Base-by-base conservation (phyloP, 1,140 invertebrate genomes). In the Antheraea pernyi region DNA sequence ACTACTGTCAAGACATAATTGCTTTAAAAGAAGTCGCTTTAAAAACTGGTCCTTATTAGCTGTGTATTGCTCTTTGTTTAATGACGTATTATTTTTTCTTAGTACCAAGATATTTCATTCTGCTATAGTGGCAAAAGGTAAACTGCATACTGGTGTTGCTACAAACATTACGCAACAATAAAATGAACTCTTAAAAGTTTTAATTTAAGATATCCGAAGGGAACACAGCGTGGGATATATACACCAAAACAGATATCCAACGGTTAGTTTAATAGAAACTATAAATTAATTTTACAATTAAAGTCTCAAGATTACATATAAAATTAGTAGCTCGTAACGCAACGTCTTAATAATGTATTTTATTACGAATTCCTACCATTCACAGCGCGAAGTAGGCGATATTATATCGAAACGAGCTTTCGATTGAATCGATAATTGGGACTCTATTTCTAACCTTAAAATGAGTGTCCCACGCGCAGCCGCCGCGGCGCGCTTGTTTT, bases 361-460 rank as follows among this genome's bases (percentile, higher is more conserved):
- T 81, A 72, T 76, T 72, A 73, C 79, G 59, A 77, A 79, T 78
- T 60, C 70, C 66, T 58, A 72, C 64, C 72, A 75, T 69, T 71
- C 73, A 76, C 75, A 76, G 48, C 79, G 78, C 80, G 69, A 68
- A 72, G 68, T 68, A 69, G 59, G 67, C 78, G 69, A 81, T 82
- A 73, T 73, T 67, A 67, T 70, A 79, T 82, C 79, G 78, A 78
- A 79, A 77, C 71, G 59, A 70, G 53, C 73, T 46, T 74, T 76
- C 59, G 69, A 76, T 78, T 78, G 78, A 76, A 84, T 84, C 77
- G 74, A 75, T 81, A 82, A 78, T 83, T 77, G 83, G 78, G 84
- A 84, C 74, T 78, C 76, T 78, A 82, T 79, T n/a, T 79, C 75
- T 84, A 85, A 82, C 82, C 83, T 85, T 78, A 82, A 80, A 70